Evolutionary conservation across 2,888 invertebrate species (phyloP).

Genomic region (Dromius quadrimaculatus): DNA sequence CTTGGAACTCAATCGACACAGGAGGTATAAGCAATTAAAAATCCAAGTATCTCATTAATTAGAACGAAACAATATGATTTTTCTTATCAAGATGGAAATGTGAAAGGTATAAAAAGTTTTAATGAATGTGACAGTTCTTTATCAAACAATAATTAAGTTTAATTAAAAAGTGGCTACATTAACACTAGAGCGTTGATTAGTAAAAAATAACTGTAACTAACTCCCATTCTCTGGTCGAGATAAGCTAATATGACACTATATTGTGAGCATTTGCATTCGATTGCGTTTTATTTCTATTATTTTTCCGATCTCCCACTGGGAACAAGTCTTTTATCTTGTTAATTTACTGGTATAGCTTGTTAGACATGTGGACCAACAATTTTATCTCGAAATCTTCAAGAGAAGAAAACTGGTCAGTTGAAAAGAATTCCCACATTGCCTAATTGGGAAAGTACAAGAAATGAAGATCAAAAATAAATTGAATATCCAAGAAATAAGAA

Average conservation of each 20-base stretch:
- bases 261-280: not conserved
- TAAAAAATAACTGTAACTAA: constrained; percentile 26
- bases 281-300: constrained; percentile 11
- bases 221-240: not conserved
- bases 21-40: too few relatives aligned
- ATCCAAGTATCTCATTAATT: too few relatives aligned
- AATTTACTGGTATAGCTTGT: constrained; percentile 25
- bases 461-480: too few relatives aligned
- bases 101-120: not conserved
- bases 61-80: too few relatives aligned
- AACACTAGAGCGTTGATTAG: constrained; percentile 27
- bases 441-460: not conserved
- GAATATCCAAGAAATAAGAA: too few relatives aligned
- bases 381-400: not conserved
- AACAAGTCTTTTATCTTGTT: constrained; percentile 28
- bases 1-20: too few relatives aligned
- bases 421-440: not conserved
- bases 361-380: constrained; percentile 5
- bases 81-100: too few relatives aligned
- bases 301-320: constrained; percentile 5
- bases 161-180: constrained; percentile 33
- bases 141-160: constrained; percentile 13
- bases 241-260: constrained; percentile 26
- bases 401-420: not conserved
- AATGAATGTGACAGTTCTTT: constrained; percentile 21